phyloP scores from a whole-genome alignment of 2,797 vertebrate genomes.

The Amblyraja radiata region DNA sequence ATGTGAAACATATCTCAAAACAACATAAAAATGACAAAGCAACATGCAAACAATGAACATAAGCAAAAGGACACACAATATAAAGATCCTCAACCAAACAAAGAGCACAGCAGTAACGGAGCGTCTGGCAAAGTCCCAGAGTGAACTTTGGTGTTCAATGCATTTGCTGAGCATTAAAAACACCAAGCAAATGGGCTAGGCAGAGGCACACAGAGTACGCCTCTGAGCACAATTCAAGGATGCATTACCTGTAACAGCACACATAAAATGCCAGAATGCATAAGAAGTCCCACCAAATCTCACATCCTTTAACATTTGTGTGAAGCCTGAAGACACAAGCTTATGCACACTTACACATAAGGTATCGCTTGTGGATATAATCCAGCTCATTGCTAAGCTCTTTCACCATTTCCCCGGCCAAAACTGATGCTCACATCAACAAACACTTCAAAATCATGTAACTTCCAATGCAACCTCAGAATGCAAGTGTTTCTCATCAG shows the following conservation, averaged over 20 bases:
- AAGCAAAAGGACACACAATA: background rate
- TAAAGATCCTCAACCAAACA: background rate
- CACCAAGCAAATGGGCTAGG: background rate
- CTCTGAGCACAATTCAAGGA: background rate
- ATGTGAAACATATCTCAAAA: background rate
- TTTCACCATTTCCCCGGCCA: conserved; percentile 19
- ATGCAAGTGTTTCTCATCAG: background rate
- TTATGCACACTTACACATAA: background rate
- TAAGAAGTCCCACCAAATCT: background rate
- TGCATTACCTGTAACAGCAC: background rate
- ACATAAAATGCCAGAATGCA: too few species aligned
- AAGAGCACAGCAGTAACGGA: background rate
- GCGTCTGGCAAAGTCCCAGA: background rate
- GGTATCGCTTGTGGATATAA: background rate
- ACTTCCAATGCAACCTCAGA: background rate
- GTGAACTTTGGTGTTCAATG: background rate
- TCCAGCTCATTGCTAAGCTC: background rate
- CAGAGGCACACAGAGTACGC: background rate
- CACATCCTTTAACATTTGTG: background rate
- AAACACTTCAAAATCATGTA: background rate
- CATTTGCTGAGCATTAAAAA: background rate
- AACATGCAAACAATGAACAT: background rate
- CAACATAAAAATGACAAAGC: background rate
- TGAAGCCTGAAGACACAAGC: background rate
- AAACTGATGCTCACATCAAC: background rate